These are phyloP conservation scores for Atethmia centrago DNA, from an alignment of 2,888 invertebrate genomes.

Conservation along the genomic window DNA sequence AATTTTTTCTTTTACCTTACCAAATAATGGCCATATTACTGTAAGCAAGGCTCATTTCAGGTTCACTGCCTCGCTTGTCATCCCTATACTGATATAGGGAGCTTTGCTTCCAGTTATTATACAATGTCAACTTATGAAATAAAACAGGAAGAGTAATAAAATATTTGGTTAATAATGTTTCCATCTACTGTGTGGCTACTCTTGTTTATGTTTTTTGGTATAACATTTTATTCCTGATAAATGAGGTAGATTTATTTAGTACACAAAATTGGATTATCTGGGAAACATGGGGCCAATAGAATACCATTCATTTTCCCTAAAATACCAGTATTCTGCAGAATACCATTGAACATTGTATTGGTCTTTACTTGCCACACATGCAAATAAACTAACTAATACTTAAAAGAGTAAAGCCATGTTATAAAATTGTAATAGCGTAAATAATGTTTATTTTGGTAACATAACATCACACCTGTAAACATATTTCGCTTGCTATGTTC, in stretches of 20 bases:
- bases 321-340: neutral
- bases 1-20: neutral
- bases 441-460: slow-evolving; percentile 15
- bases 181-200: neutral
- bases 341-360: neutral
- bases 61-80: neutral
- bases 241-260: neutral
- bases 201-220: neutral
- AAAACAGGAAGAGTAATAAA: slow-evolving; percentile 1
- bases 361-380: neutral
- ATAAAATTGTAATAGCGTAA: neutral
- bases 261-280: neutral
- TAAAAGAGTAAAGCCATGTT: neutral
- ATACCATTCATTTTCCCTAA: neutral
- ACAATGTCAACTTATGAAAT: neutral
- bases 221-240: neutral
- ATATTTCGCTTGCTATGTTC: neutral
- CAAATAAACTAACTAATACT: neutral
- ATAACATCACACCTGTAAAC: neutral
- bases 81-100: neutral
- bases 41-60: neutral
- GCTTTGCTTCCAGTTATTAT: neutral
- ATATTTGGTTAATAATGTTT: neutral
- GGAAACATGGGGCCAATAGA: neutral
- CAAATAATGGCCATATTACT: neutral